phyloP scores from a whole-genome alignment of 2,797 vertebrate genomes.

The Alouatta caraya region DNA sequence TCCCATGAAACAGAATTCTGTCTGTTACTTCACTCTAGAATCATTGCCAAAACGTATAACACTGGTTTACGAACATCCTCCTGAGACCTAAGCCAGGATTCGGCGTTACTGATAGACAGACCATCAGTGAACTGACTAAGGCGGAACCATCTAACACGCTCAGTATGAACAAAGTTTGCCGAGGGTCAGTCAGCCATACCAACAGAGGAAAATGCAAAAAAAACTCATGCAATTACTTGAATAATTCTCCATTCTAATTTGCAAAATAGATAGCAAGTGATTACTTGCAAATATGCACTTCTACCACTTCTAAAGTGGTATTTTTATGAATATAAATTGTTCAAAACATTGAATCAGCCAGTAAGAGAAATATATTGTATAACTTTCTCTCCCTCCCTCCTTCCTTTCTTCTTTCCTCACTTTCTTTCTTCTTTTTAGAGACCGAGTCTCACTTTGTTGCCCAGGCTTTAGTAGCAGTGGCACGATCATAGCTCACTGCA shows the following conservation, averaged over 20 bases:
- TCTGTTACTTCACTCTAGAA: constrained; percentile 57
- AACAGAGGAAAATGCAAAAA: background rate
- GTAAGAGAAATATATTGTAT: background rate
- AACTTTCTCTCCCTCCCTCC: background rate
- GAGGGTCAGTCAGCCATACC: background rate
- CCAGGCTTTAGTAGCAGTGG: background rate
- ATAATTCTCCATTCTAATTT: background rate
- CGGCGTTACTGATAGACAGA: constrained; percentile 17
- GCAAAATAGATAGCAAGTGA: background rate
- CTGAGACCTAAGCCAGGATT: constrained; percentile 40
- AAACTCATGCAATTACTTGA: background rate
- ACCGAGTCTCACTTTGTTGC: background rate
- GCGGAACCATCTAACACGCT: background rate
- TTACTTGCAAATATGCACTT: background rate
- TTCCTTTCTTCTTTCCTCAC: background rate
- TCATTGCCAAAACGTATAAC: constrained; percentile 47
- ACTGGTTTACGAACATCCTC: constrained; percentile 27
- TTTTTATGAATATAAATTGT: background rate
- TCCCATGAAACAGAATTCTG: constrained; percentile 57
- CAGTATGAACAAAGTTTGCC: background rate
- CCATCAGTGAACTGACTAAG: background rate
- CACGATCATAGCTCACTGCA: background rate
- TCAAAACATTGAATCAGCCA: background rate
- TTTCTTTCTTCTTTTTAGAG: background rate
- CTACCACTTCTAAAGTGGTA: background rate